These are phyloP conservation scores for Squalus acanthias DNA, from an alignment of 2,797 vertebrate species.

Conservation along the genomic window DNA sequence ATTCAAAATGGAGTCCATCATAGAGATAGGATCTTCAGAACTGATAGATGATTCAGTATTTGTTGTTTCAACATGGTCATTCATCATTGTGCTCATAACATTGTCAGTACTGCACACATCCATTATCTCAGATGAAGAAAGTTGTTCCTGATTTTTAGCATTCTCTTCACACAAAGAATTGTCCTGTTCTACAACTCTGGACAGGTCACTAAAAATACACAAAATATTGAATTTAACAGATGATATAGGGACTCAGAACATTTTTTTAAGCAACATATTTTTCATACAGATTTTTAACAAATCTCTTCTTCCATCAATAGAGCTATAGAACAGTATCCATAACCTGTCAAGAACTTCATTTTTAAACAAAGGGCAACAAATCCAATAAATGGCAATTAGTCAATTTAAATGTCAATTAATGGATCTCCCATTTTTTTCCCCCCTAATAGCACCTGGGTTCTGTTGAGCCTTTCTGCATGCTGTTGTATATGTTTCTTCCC, in stretches of 20 bases:
- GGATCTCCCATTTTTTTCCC: too few relatives aligned
- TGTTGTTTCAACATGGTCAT: constrained; percentile 43
- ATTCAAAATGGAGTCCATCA: constrained; percentile 94
- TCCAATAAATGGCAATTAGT: too few relatives aligned
- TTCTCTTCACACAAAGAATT: not conserved
- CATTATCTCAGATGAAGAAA: constrained; percentile 18
- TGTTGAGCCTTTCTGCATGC: too few relatives aligned
- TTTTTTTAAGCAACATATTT: not conserved
- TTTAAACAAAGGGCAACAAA: too few relatives aligned
- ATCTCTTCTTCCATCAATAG: not conserved
- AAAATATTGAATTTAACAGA: not conserved
- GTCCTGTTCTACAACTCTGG: not conserved
- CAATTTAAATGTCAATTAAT: too few relatives aligned
- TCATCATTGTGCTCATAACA: constrained; percentile 33
- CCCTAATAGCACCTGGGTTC: too few relatives aligned
- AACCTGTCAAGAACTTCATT: not conserved
- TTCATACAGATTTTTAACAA: not conserved
- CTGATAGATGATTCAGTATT: constrained; percentile 68
- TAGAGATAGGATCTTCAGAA: constrained; percentile 81
- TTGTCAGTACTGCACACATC: constrained; percentile 35
- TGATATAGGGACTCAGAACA: not conserved
- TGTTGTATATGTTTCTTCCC: too few relatives aligned
- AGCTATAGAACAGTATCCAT: not conserved
- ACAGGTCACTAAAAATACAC: not conserved
- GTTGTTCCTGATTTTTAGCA: not conserved